Conservation (phyloP, 2,797 vertebrate genomes). For the Cossypha caffra region DNA sequence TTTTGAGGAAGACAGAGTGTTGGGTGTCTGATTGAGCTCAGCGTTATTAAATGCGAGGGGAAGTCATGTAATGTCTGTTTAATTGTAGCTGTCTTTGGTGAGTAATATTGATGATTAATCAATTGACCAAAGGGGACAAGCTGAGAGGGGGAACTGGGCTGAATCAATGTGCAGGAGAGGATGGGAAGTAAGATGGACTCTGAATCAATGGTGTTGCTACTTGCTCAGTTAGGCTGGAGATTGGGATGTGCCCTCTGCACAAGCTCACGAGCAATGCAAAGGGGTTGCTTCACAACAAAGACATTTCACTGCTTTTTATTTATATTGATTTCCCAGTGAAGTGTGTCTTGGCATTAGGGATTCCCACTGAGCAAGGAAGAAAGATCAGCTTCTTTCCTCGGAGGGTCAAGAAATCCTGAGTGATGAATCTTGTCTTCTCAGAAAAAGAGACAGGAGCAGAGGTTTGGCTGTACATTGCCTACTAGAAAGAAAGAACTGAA, state of each 20-base stretch:
- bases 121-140: slow-evolving; percentile 51
- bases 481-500: neutral
- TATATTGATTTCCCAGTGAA: slow-evolving; percentile 75
- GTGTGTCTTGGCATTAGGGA: slow-evolving; percentile 72
- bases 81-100: slow-evolving; percentile 56
- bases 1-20: neutral
- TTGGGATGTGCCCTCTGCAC: slow-evolving; percentile 48
- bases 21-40: neutral
- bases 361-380: slow-evolving; percentile 59
- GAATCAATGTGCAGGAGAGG: slow-evolving; percentile 32
- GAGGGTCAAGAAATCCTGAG: slow-evolving; percentile 68
- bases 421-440: slow-evolving; percentile 56
- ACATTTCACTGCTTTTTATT: slow-evolving; percentile 71
- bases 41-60: slow-evolving; percentile 1
- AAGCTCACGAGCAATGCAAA: slow-evolving; percentile 38
- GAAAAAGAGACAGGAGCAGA: neutral
- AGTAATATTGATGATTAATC: slow-evolving; percentile 64
- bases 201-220: slow-evolving; percentile 50
- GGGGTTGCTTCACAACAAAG: slow-evolving; percentile 69
- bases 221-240: slow-evolving; percentile 47
- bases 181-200: slow-evolving; percentile 37
- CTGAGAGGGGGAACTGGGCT: slow-evolving; percentile 39
- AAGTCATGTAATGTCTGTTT: slow-evolving; percentile 50
- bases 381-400: slow-evolving; percentile 58
- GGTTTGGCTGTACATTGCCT: neutral